Evolutionary conservation across 2,888 invertebrate genomes (phyloP).

Genomic region (Mycalesis mineus): DNA sequence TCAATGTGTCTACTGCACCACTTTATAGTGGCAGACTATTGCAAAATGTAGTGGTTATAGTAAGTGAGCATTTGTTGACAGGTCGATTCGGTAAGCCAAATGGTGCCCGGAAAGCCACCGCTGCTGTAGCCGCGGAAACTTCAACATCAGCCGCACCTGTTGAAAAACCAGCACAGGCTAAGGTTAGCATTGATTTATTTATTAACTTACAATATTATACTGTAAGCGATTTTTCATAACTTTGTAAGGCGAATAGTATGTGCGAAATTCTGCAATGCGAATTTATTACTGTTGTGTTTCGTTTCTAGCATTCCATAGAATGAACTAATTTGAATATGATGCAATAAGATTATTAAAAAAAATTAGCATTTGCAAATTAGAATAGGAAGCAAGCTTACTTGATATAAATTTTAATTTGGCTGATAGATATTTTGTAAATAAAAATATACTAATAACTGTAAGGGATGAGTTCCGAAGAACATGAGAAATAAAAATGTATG

Average conservation of each 20-base stretch:
- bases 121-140: conserved; percentile 47
- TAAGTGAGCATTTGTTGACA: conserved; percentile 45
- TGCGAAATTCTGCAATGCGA: conserved; percentile 47
- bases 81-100: conserved; percentile 72
- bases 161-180: conserved; percentile 58
- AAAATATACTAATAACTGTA: too few relatives aligned
- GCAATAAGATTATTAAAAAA: too few relatives aligned
- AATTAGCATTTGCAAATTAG: too few relatives aligned
- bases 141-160: conserved; percentile 39
- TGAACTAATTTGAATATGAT: background rate
- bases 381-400: too few relatives aligned
- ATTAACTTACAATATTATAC: conserved; percentile 8
- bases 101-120: conserved; percentile 52
- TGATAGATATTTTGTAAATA: too few relatives aligned
- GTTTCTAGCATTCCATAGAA: conserved; percentile 7
- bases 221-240: conserved; percentile 30
- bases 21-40: background rate
- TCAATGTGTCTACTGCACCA: background rate
- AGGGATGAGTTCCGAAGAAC: too few relatives aligned
- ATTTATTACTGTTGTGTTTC: conserved; percentile 29
- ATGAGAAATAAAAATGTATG: too few relatives aligned
- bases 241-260: conserved; percentile 27
- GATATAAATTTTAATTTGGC: too few relatives aligned
- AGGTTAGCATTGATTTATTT: conserved; percentile 47
- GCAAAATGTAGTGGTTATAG: conserved; percentile 33